These are phyloP conservation scores for Erythrolamprus reginae DNA, from an alignment of 2,113 vertebrate genomes.

Conservation along the genomic window DNA sequence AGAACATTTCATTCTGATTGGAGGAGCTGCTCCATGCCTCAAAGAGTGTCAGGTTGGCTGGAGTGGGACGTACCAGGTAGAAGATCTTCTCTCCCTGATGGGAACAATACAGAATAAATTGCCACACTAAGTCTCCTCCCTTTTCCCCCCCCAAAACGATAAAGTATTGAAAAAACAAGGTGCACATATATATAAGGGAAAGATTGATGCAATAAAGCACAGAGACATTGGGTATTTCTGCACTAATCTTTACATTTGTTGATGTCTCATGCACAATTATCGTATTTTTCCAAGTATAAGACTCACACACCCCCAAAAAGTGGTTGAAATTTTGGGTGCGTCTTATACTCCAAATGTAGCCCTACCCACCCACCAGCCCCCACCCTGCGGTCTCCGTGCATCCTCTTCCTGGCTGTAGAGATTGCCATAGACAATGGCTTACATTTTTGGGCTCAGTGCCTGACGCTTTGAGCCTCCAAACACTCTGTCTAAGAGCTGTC, in stretches of 20 bases:
- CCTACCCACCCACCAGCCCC: too few species aligned
- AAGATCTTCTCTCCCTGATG: conserved; percentile 90
- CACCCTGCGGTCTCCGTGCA: too few species aligned
- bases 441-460: too few species aligned
- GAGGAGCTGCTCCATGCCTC: conserved; percentile 90
- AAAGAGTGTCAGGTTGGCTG: conserved; percentile 85
- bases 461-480: too few species aligned
- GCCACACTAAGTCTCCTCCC: background rate
- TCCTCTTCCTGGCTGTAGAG: too few species aligned
- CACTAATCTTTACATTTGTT: background rate
- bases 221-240: background rate
- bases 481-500: too few species aligned
- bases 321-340: too few species aligned
- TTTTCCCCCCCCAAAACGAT: background rate
- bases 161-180: background rate
- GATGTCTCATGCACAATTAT: background rate
- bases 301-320: too few species aligned
- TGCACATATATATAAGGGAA: too few species aligned
- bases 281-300: too few species aligned
- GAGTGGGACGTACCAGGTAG: conserved; percentile 85
- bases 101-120: background rate
- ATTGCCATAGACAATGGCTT: too few species aligned
- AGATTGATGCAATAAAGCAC: background rate
- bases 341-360: too few species aligned
- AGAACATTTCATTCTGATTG: conserved; percentile 92